phyloP scores from a whole-genome alignment of 1,140 invertebrate genomes.

The Bacillus rossius region DNA sequence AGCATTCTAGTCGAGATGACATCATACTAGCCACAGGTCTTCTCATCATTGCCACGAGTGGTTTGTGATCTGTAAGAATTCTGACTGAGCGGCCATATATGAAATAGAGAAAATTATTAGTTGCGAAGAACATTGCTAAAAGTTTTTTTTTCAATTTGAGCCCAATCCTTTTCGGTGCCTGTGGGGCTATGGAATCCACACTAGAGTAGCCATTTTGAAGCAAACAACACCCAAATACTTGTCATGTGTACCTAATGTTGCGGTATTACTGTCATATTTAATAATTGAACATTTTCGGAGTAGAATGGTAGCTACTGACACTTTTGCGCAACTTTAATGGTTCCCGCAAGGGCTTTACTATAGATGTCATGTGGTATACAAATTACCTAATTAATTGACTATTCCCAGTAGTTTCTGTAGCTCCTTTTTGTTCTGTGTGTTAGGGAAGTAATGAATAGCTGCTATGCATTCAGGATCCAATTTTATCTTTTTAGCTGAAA shows the following conservation, averaged over 20 bases:
- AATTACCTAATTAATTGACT: slow-evolving; percentile 35
- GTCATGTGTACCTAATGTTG: too few relatives aligned
- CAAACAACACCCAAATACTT: too few relatives aligned
- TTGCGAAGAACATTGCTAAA: background rate
- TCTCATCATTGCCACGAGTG: background rate
- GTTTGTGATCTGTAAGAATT: background rate
- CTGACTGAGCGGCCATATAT: background rate
- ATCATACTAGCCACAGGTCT: background rate
- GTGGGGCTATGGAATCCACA: background rate
- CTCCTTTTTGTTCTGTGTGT: slow-evolving; percentile 34
- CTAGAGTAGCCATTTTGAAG: background rate
- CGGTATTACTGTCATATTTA: too few relatives aligned
- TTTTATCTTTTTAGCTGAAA: too few relatives aligned
- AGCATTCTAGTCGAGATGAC: background rate
- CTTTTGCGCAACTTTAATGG: too few relatives aligned
- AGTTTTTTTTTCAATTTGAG: background rate
- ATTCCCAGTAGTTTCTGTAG: slow-evolving; percentile 39
- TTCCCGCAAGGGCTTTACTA: too few relatives aligned
- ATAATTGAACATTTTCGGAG: too few relatives aligned
- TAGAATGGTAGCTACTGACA: too few relatives aligned
- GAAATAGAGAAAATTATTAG: background rate
- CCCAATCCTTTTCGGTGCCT: background rate
- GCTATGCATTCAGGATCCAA: slow-evolving; percentile 29
- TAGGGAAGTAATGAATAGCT: slow-evolving; percentile 30
- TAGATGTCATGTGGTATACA: too few relatives aligned